These are phyloP conservation scores for Achatina immaculata DNA, from an alignment of 1,140 invertebrate species.

Conservation along the genomic window DNA sequence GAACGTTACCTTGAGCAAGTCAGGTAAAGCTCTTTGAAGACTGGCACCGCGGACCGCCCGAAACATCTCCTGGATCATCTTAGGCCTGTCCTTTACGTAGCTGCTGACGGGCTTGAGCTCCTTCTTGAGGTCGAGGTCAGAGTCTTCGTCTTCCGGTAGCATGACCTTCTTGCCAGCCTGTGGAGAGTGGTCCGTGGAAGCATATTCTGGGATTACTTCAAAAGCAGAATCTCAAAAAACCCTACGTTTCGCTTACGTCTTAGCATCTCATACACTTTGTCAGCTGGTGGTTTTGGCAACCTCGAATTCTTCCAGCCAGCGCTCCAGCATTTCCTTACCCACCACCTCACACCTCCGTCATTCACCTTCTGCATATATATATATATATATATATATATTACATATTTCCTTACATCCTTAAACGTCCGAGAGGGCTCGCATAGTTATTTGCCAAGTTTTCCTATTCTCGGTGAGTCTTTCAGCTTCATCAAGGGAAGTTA, in stretches of 20 bases:
- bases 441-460: too few relatives aligned
- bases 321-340: neutral
- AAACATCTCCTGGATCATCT: conserved; percentile 67
- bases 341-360: too few relatives aligned
- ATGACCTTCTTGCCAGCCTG: conserved; percentile 26
- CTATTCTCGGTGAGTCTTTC: too few relatives aligned
- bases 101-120: conserved; percentile 60
- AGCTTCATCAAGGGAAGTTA: too few relatives aligned
- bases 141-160: conserved; percentile 51
- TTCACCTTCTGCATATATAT: too few relatives aligned
- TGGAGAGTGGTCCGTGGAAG: neutral
- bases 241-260: neutral
- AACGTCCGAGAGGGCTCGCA: too few relatives aligned
- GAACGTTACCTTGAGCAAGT: conserved; percentile 63
- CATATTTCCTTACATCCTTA: too few relatives aligned
- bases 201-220: neutral
- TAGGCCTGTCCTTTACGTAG: conserved; percentile 58
- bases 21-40: conserved; percentile 63
- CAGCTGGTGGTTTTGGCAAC: too few relatives aligned
- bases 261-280: neutral
- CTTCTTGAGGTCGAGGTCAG: conserved; percentile 63
- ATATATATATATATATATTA: too few relatives aligned
- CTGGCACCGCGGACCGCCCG: conserved; percentile 58
- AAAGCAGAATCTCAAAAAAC: neutral
- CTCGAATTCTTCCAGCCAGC: too few relatives aligned